Base-by-base conservation (phyloP, 2,797 vertebrate genomes). In the Chiloscyllium punctatum region DNA sequence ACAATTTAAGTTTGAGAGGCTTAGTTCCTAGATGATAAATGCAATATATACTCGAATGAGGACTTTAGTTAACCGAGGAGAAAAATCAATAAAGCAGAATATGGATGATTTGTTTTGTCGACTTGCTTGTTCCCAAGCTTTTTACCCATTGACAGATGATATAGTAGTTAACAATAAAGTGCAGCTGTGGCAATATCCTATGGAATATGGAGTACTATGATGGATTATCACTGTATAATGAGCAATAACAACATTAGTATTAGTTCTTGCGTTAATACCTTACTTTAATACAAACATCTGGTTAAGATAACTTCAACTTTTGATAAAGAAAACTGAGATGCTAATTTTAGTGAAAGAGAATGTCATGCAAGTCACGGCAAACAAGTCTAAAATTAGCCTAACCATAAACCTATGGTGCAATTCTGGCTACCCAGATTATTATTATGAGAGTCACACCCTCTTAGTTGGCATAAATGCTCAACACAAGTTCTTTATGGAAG, bases 331-430 rank as follows among this genome's bases (percentile, higher is more conserved):
- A 74, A 74, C 27, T 94, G 74, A 48, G 51, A 95, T 94, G 66
- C 37, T 11, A 94, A 69, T 42, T 94, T 94, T 69, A 71, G 91
- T 66, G 69, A 91, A 53, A n/a, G n/a, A 53, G 27, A 30, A 74
- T 48, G 51, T 11, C 69, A 71, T 72, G 72, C 74, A 25, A 94
- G 16, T 51, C 16, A 23, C n/a, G 94, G 16, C 53, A 95, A 74
- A 74, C 94, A 72, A 30, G 27, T 72, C 94, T 95, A 77, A 95
- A 95, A 30, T 95, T 77, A 95, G 48, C 68, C 37, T 48, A 42
- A 53, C 94, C 94, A 72, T 74, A 94, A 94, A 94, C 48, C 42
- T 30, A 74, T n/a, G 30, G 48, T 51, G 23, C 27, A 94, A 72
- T 72, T 74, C 48, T 33, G 71, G 94, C 30, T 95, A 95, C 71